phyloP scores from a whole-genome alignment of 1,140 invertebrate genomes.

The Macrosteles quadrilineatus region DNA sequence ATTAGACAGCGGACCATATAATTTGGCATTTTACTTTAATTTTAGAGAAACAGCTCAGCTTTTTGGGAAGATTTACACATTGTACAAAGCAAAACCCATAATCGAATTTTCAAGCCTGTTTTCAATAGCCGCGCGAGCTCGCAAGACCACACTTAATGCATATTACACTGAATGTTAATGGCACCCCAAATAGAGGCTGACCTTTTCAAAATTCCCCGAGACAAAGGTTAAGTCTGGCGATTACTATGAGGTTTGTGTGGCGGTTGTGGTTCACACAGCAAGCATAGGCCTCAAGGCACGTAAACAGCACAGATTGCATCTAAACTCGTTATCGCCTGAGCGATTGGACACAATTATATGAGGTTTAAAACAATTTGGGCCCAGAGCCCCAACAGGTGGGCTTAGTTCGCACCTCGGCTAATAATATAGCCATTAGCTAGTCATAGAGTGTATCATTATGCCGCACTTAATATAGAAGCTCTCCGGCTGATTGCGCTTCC shows the following conservation, averaged over 20 bases:
- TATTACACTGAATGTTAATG: constrained; percentile 3
- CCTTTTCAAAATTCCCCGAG: constrained; percentile 12
- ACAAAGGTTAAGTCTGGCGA: constrained; percentile 1
- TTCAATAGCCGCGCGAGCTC: neutral
- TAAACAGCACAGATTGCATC: neutral
- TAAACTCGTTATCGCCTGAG: neutral
- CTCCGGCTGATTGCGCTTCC: neutral
- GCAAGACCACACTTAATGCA: neutral
- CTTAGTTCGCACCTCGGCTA: constrained; percentile 1
- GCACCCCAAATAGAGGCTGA: neutral
- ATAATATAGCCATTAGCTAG: constrained; percentile 9
- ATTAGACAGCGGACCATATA: too few species aligned
- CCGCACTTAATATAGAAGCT: neutral
- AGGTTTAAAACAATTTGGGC: constrained; percentile 14
- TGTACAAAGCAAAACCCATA: too few species aligned
- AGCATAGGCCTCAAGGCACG: too few species aligned
- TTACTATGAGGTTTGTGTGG: too few species aligned
- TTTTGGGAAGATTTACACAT: too few species aligned
- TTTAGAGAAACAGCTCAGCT: too few species aligned
- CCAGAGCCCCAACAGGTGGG: constrained; percentile 3
- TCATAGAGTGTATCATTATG: constrained; percentile 2
- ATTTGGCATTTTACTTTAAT: too few species aligned
- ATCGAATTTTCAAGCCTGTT: too few species aligned
- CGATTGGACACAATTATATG: neutral
- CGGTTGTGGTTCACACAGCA: too few species aligned